Conservation (phyloP, 2,888 invertebrate species). For the Agrypnus murinus region DNA sequence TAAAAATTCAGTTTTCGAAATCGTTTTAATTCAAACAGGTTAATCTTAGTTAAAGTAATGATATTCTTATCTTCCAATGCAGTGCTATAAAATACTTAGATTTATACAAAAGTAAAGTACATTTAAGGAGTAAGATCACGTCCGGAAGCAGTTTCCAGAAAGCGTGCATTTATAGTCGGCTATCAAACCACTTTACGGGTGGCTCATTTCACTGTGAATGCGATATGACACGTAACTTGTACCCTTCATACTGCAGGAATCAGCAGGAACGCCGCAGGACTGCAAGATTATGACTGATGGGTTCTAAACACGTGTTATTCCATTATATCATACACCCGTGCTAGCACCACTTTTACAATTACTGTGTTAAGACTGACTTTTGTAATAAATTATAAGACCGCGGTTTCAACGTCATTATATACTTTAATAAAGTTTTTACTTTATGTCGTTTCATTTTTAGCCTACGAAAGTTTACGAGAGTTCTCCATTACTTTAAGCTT, state of each 20-base stretch:
- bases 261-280: conserved; percentile 36
- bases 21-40: too few relatives aligned
- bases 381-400: conserved; percentile 31
- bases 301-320: conserved; percentile 39
- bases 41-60: not conserved
- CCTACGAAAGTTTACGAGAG: conserved; percentile 33
- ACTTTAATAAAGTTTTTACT: conserved; percentile 45
- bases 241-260: conserved; percentile 35
- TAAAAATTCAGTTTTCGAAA: too few relatives aligned
- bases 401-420: conserved; percentile 34
- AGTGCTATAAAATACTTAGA: conserved; percentile 41
- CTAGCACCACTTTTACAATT: conserved; percentile 27
- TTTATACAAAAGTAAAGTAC: conserved; percentile 45
- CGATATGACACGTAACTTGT: conserved; percentile 48
- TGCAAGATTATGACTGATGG: conserved; percentile 35
- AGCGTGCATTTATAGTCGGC: conserved; percentile 52
- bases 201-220: conserved; percentile 49
- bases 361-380: conserved; percentile 38
- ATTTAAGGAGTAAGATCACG: conserved; percentile 48
- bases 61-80: conserved; percentile 28
- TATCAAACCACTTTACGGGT: conserved; percentile 53
- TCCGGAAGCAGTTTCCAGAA: conserved; percentile 46
- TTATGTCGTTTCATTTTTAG: conserved; percentile 42
- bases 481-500: conserved; percentile 28
- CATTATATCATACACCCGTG: conserved; percentile 24